phyloP scores from a whole-genome alignment of 1,140 invertebrate genomes.

The Bombus soroeensis region DNA sequence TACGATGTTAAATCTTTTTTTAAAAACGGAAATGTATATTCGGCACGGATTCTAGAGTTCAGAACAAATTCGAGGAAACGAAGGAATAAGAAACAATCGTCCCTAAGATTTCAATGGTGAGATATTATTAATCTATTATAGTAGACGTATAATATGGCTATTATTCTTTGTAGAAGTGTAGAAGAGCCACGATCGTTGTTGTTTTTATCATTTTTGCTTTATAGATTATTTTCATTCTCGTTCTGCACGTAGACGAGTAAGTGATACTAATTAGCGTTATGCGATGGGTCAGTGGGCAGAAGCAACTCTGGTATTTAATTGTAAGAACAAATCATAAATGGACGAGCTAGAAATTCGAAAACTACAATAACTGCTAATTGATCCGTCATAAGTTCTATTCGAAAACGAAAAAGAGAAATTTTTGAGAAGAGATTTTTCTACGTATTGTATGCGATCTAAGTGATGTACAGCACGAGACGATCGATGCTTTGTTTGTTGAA shows the following conservation, averaged over 20 bases:
- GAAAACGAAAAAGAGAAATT: neutral
- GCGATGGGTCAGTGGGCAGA: neutral
- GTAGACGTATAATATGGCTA: constrained; percentile 17
- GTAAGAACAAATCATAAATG: neutral
- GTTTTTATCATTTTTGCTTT: constrained; percentile 14
- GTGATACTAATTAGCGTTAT: neutral
- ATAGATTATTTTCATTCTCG: constrained; percentile 2
- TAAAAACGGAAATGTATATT: neutral
- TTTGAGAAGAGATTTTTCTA: constrained; percentile 3
- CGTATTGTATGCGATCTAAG: constrained; percentile 10
- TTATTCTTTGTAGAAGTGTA: constrained; percentile 24
- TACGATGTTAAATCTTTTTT: neutral
- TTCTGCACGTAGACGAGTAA: constrained; percentile 7
- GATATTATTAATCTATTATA: constrained; percentile 16
- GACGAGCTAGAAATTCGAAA: neutral
- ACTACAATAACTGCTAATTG: neutral
- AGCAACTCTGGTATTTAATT: neutral
- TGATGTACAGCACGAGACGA: neutral
- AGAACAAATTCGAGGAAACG: neutral
- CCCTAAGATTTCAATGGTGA: neutral
- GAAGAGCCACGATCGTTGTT: constrained; percentile 16
- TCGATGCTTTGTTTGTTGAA: constrained; percentile 28
- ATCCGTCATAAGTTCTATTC: neutral
- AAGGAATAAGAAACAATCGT: neutral
- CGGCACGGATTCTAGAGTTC: neutral